phyloP scores from a whole-genome alignment of 2,888 invertebrate genomes.

The Eumerus sabulonum region DNA sequence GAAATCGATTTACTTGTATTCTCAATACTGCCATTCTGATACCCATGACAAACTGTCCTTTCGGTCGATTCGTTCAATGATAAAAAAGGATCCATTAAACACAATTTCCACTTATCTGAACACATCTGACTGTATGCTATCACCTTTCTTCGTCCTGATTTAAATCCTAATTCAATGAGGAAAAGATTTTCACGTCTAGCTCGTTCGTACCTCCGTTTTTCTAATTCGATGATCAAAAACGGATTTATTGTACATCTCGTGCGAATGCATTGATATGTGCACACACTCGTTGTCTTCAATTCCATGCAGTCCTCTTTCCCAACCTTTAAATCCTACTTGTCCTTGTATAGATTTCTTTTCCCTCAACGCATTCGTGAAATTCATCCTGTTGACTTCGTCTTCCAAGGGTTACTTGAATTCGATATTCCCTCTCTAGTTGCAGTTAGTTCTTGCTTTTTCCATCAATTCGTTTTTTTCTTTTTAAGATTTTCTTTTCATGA shows the following conservation, averaged over 20 bases:
- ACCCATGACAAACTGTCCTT: conserved; percentile 34
- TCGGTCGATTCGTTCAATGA: conserved; percentile 7
- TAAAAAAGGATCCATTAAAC: conserved; percentile 30
- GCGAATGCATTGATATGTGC: conserved; percentile 40
- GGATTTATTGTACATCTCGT: conserved; percentile 56
- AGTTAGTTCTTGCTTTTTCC: conserved; percentile 8
- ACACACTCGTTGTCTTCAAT: conserved; percentile 4
- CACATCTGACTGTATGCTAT: conserved; percentile 26
- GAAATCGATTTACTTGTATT: no score
- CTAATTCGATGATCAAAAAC: conserved; percentile 63
- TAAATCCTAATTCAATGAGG: conserved; percentile 62
- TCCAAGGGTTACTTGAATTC: conserved; percentile 50
- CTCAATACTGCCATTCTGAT: no score
- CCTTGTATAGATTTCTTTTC: conserved; percentile 39
- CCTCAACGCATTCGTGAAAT: conserved; percentile 40
- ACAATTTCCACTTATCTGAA: conserved; percentile 51
- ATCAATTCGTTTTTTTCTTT: background rate
- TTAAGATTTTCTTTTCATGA: no score
- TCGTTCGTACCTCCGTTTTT: conserved; percentile 59
- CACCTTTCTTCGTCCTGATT: conserved; percentile 30
- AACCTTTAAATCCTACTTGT: conserved; percentile 21
- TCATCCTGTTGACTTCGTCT: conserved; percentile 62
- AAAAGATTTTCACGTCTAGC: conserved; percentile 59
- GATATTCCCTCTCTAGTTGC: conserved; percentile 39
- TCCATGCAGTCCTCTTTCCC: conserved; percentile 6